Percentiles rank a stretch among this genome's conserved stretches.
These are phyloP conservation scores for Macaria notata DNA, from an alignment of 2,888 invertebrate species.

Conservation along the genomic window DNA sequence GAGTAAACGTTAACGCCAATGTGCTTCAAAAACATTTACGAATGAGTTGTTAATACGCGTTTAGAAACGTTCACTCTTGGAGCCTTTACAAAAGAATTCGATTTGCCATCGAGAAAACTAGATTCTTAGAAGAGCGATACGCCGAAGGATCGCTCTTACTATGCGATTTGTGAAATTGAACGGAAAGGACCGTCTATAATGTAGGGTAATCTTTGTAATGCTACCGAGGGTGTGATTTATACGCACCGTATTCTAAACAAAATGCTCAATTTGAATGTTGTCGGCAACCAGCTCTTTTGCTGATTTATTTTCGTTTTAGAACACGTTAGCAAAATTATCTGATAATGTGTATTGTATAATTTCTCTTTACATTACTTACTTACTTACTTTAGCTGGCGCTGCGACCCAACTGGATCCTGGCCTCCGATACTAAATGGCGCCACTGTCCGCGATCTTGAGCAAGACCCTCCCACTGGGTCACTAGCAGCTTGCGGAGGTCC, in stretches of 20 bases:
- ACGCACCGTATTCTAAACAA: conserved; percentile 33
- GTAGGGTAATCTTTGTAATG: conserved; percentile 59
- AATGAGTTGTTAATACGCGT: conserved; percentile 13
- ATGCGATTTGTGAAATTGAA: conserved; percentile 64
- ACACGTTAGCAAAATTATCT: too few species aligned
- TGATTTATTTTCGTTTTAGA: conserved; percentile 28
- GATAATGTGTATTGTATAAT: too few species aligned
- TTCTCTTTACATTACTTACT: too few species aligned
- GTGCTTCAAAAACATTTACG: conserved; percentile 11
- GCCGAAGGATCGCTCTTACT: conserved; percentile 48
- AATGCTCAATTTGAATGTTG: conserved; percentile 36
- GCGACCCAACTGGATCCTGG: too few species aligned
- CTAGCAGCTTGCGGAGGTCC: too few species aligned
- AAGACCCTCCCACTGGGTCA: too few species aligned
- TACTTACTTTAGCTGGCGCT: too few species aligned
- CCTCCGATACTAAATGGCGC: too few species aligned
- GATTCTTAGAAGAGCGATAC: conserved; percentile 54
- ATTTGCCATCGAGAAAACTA: conserved; percentile 56
- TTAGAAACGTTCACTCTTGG: conserved; percentile 34
- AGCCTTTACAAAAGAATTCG: conserved; percentile 51
- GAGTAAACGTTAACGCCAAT: conserved; percentile 11
- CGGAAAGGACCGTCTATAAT: conserved; percentile 61
- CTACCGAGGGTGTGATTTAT: conserved; percentile 40
- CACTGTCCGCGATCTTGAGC: too few species aligned
- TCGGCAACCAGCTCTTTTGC: conserved; percentile 29